A percentile compares a stretch with the other conserved stretches of the same genome.
Evolutionary conservation across 2,113 vertebrate species (phyloP).

Genomic region (Sapayoa aenigma): DNA sequence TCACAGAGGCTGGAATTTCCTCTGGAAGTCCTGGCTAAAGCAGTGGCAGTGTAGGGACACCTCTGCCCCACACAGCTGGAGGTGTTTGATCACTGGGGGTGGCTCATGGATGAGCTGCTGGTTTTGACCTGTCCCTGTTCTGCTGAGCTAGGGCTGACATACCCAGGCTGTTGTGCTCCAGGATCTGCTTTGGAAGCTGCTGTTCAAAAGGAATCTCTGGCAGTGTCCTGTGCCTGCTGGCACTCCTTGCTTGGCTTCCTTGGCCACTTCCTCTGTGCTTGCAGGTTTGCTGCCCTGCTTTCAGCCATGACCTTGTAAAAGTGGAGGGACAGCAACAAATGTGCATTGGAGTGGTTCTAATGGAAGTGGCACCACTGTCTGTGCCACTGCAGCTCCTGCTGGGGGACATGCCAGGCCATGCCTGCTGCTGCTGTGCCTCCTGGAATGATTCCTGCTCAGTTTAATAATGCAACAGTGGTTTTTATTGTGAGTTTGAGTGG

Average conservation of each 20-base stretch:
- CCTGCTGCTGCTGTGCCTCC: not conserved
- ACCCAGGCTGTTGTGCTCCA: fast-evolving
- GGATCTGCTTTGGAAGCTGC: not conserved
- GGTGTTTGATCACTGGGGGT: not conserved
- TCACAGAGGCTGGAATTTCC: fast-evolving
- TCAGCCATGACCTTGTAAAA: not conserved
- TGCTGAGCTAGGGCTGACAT: not conserved
- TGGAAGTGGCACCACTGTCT: not conserved
- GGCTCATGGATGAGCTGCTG: not conserved
- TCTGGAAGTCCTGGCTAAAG: not conserved
- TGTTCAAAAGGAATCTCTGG: not conserved
- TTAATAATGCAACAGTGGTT: not conserved
- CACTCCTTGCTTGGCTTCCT: not conserved
- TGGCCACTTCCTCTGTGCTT: not conserved
- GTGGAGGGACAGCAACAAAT: not conserved
- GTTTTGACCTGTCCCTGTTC: not conserved
- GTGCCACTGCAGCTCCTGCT: not conserved
- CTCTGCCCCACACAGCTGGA: not conserved
- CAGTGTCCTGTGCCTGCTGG: not conserved
- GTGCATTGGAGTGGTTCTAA: not conserved
- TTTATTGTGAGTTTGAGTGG: not conserved
- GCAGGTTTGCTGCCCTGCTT: not conserved
- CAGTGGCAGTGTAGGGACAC: not conserved
- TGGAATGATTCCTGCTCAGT: not conserved
- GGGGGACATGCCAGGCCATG: not conserved